These are phyloP conservation scores for Lordiphosa stackelbergi DNA, from an alignment of 1,140 invertebrate genomes.

Conservation along the genomic window DNA sequence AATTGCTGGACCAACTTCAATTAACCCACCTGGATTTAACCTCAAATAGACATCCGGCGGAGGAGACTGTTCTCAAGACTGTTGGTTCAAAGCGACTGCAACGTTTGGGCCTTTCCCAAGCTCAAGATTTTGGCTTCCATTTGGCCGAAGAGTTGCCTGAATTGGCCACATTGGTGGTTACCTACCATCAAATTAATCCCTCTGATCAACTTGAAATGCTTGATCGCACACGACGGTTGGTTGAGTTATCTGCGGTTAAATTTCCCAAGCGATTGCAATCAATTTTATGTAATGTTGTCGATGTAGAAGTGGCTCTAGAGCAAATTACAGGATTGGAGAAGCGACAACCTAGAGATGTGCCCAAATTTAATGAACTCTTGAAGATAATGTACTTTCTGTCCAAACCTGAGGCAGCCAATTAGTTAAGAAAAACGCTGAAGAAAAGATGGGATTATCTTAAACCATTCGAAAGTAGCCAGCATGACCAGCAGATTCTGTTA, in stretches of 20 bases:
- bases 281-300: constrained; percentile 58
- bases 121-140: constrained; percentile 48
- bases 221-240: constrained; percentile 32
- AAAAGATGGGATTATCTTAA: constrained; percentile 14
- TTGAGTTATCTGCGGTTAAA: constrained; percentile 4
- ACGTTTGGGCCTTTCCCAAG: constrained; percentile 50
- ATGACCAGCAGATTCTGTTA: no score
- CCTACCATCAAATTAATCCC: constrained; percentile 45
- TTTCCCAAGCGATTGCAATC: constrained; percentile 52
- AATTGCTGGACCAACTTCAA: constrained; percentile 37
- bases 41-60: constrained; percentile 40
- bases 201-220: constrained; percentile 42
- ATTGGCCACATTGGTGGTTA: constrained; percentile 44
- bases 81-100: constrained; percentile 32
- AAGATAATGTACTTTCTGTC: constrained; percentile 52
- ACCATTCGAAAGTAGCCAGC: no score
- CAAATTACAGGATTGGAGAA: constrained; percentile 59
- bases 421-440: no score
- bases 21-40: constrained; percentile 50
- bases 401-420: constrained; percentile 13
- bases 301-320: constrained; percentile 55
- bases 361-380: constrained; percentile 48
- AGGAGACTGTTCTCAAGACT: constrained; percentile 36
- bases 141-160: constrained; percentile 41
- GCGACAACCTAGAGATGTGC: constrained; percentile 46